Percentiles rank a stretch among this genome's conserved stretches.
Evolutionary conservation across 2,113 vertebrate genomes (phyloP).

Genomic region (Spea multiplicata): DNA sequence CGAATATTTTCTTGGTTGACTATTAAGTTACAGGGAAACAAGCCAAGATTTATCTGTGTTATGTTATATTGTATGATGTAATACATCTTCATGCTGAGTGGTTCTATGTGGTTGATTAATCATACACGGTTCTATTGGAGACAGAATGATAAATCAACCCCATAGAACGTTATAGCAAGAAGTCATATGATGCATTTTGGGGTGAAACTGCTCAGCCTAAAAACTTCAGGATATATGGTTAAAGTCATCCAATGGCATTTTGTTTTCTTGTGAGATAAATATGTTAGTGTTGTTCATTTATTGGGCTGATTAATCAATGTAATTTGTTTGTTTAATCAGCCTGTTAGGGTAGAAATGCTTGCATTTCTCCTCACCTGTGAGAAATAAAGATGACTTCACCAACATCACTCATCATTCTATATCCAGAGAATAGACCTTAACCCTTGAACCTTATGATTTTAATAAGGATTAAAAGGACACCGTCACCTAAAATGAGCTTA

Average conservation of each 20-base stretch:
- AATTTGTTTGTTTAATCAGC: not conserved
- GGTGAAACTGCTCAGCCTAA: not conserved
- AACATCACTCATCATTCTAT: too few relatives aligned
- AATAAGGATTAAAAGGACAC: too few relatives aligned
- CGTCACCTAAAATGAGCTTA: too few relatives aligned
- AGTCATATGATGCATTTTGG: not conserved
- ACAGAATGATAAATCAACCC: not conserved
- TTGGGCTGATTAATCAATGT: not conserved
- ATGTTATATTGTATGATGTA: not conserved
- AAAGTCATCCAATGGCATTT: not conserved
- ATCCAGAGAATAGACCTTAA: too few relatives aligned
- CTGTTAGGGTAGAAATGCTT: too few relatives aligned
- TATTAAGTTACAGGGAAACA: too few relatives aligned
- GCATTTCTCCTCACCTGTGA: too few relatives aligned
- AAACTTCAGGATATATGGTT: not conserved
- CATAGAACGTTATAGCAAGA: not conserved
- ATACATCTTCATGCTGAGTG: not conserved
- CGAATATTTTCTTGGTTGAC: too few relatives aligned
- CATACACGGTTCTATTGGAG: not conserved
- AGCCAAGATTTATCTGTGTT: not conserved
- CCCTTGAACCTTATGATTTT: too few relatives aligned
- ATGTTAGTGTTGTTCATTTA: not conserved
- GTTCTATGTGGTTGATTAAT: not conserved
- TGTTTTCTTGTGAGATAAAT: not conserved
- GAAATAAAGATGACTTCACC: too few relatives aligned